phyloP scores from a whole-genome alignment of 1,140 invertebrate species.

The Conus betulinus region DNA sequence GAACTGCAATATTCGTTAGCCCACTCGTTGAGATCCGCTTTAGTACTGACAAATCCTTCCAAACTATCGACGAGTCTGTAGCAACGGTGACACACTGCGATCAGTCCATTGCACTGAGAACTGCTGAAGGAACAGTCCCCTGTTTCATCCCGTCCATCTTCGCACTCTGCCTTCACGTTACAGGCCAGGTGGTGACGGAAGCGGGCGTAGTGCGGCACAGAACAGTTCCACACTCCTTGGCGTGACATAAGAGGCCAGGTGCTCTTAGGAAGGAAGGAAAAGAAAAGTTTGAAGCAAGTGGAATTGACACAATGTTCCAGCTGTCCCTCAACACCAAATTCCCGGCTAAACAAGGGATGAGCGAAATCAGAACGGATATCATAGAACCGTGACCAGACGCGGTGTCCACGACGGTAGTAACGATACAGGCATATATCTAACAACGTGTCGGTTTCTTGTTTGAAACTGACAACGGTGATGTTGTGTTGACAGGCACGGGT shows the following conservation, averaged over 20 bases:
- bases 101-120: not conserved
- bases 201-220: not conserved
- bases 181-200: not conserved
- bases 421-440: too few species aligned
- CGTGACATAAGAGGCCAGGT: not conserved
- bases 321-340: too few species aligned
- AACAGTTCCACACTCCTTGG: not conserved
- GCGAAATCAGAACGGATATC: too few species aligned
- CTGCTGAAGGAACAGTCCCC: not conserved
- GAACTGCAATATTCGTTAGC: not conserved
- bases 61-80: not conserved
- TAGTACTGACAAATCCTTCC: not conserved
- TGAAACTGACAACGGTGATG: too few species aligned
- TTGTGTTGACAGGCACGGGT: too few species aligned
- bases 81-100: not conserved
- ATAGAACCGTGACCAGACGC: not conserved
- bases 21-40: not conserved
- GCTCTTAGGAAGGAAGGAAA: not conserved
- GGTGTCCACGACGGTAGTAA: too few species aligned
- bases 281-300: not conserved
- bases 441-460: too few species aligned
- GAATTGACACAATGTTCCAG: too few species aligned
- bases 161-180: not conserved
- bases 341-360: too few species aligned
- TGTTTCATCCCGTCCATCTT: conserved; percentile 1